A percentile compares a stretch with the other conserved stretches of the same genome.
Evolutionary conservation across 2,113 vertebrate species (phyloP).

Genomic region (Megaceryle torquata): DNA sequence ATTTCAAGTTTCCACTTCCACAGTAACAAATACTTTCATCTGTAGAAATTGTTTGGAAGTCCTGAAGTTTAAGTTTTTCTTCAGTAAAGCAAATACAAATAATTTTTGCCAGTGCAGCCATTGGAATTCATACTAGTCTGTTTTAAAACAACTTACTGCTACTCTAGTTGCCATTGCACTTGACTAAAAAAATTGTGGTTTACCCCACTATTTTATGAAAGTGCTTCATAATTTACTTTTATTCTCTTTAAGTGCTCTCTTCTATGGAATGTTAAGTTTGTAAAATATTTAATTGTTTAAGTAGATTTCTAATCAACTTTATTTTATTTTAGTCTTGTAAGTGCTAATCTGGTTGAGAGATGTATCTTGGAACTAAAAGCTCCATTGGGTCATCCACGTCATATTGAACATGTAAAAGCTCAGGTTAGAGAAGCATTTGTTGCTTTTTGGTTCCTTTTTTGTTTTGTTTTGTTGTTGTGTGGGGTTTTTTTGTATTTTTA

Average conservation of each 20-base stretch:
- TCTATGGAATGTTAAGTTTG: neutral
- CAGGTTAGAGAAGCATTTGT: conserved; percentile 77
- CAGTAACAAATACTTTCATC: neutral
- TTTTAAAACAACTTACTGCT: neutral
- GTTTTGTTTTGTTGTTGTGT: neutral
- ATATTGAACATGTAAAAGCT: conserved; percentile 76
- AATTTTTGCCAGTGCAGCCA: neutral
- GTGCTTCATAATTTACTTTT: neutral
- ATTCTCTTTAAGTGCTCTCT: neutral
- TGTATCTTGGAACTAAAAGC: conserved; percentile 81
- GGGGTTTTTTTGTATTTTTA: no score
- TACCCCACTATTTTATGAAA: neutral
- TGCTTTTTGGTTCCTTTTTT: neutral
- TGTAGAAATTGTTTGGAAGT: neutral
- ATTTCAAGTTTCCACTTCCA: neutral
- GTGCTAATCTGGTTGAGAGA: conserved; percentile 74
- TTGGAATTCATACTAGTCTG: neutral
- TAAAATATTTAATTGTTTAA: neutral
- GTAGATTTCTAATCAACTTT: neutral
- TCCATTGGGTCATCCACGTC: conserved; percentile 63
- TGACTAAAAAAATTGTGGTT: neutral
- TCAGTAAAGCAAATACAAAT: conserved; percentile 1
- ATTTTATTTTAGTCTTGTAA: conserved; percentile 77
- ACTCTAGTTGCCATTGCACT: neutral
- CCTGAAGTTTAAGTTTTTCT: neutral